A percentile compares a stretch with the other conserved stretches of the same genome.
Evolutionary conservation across 2,888 invertebrate genomes (phyloP).

Genomic region (Thereva nobilitata): DNA sequence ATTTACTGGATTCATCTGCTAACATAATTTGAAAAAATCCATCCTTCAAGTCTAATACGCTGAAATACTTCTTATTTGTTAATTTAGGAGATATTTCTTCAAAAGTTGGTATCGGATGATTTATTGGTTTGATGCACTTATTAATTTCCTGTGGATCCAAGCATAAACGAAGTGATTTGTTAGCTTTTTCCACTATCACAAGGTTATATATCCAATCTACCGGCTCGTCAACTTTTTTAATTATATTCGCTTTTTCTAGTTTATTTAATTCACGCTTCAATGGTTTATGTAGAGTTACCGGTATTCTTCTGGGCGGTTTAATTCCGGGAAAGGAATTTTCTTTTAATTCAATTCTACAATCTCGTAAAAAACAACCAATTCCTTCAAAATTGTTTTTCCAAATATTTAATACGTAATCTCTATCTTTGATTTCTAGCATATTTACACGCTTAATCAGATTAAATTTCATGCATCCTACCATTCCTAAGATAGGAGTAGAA

Average conservation of each 20-base stretch:
- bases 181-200: constrained; percentile 15
- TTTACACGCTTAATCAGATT: constrained; percentile 35
- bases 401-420: constrained; percentile 17
- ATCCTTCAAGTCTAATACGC: constrained; percentile 39
- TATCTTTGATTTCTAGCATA: neutral
- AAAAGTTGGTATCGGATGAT: constrained; percentile 39
- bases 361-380: too few species aligned
- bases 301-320: too few species aligned
- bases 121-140: constrained; percentile 31
- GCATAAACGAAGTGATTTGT: constrained; percentile 33
- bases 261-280: too few species aligned
- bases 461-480: constrained; percentile 25
- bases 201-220: constrained; percentile 36
- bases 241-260: too few species aligned
- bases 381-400: constrained; percentile 23
- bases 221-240: too few species aligned
- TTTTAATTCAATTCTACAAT: too few species aligned
- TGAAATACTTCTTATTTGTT: constrained; percentile 31
- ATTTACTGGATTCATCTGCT: constrained; percentile 31
- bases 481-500: constrained; percentile 22
- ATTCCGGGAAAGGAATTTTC: too few species aligned
- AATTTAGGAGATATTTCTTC: constrained; percentile 38
- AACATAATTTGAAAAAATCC: constrained; percentile 40
- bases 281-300: too few species aligned
- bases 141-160: constrained; percentile 37